These are phyloP conservation scores for Tetheella fluctuosa DNA, from an alignment of 2,888 invertebrate genomes.

Conservation along the genomic window DNA sequence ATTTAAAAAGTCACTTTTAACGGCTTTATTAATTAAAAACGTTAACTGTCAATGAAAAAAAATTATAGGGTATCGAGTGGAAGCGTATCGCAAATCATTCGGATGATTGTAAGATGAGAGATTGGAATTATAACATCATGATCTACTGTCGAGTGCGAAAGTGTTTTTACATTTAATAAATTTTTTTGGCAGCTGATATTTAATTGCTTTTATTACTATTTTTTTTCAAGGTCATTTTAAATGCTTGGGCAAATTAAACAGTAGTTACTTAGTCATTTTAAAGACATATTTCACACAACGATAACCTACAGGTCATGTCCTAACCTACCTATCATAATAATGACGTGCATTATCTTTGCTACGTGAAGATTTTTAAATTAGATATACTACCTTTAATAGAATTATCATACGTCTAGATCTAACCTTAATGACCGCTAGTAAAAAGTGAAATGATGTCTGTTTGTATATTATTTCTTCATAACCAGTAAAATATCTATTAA, in stretches of 20 bases:
- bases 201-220: background rate
- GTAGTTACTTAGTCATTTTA: background rate
- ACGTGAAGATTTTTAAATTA: background rate
- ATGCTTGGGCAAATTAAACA: background rate
- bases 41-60: constrained; percentile 24
- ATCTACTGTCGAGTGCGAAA: constrained; percentile 26
- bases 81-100: constrained; percentile 41
- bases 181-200: background rate
- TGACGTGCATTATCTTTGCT: constrained; percentile 2
- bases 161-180: constrained; percentile 10
- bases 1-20: background rate
- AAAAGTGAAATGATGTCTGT: background rate
- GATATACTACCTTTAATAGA: background rate
- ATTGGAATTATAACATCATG: constrained; percentile 33
- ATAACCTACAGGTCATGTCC: background rate
- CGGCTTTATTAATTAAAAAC: constrained; percentile 18
- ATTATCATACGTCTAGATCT: constrained; percentile 7
- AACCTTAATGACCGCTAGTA: background rate
- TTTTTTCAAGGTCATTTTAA: background rate
- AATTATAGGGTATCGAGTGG: constrained; percentile 23
- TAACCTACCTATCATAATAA: background rate
- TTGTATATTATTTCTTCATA: background rate
- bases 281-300: background rate
- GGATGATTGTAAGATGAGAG: constrained; percentile 26
- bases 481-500: background rate